Evolutionary conservation across 2,113 vertebrate species (phyloP), one percentile per base, ranked within the genome.

Genomic region (Alces alces): DNA sequence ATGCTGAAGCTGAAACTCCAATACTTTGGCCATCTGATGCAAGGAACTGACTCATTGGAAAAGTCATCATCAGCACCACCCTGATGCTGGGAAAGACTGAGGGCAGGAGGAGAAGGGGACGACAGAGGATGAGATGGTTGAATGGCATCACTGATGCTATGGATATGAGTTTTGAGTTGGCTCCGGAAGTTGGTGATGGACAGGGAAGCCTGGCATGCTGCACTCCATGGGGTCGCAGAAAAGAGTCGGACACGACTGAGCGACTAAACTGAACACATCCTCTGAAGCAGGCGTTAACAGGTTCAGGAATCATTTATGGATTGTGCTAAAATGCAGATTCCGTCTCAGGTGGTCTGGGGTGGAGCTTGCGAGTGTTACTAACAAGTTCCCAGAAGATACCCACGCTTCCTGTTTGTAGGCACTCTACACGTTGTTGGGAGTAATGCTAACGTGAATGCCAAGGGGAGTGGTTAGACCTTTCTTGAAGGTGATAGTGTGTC

Each of bases 351-450:
- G 66, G 30, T 55, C 4, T 45, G 45, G 9, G 27, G 17, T 43
- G 45, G 33, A 45, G 45, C 30, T 86, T n/a, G 25, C n/a, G 60
- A 13, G 23, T 36, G 54, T 58, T 28, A 85, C 91, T 23, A 16
- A 16, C 57, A 21, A 6, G 15, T 10, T 76, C 43, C 54, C 57
- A 8, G 50, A 61, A 19, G 61, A 57, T 21, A 17, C 6, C 66
- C 17, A 2, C 1, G 45, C 30, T 79, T 33, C 21, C 1, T 2
- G 27, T 0, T 0, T 27, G 0, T 8, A 47, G 21, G 3, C 6
- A 12, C 25, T 9, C 2, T 19, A 12, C 7, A 33, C 0, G 0
- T 6, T 89, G 25, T 39, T 55, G 55, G 27, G 54, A 23, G 50
- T 19, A 66, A 27, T 2, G 23, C 28, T 1, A 28, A 64, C 0